Evolutionary conservation across 2,113 vertebrate genomes (phyloP).

Genomic region (human (Homo sapiens)): GRCh38 chr5:78705001-78705500

Average conservation of each 20-base stretch:
- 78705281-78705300: not conserved
- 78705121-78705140: not conserved
- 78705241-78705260: not conserved
- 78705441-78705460: no score
- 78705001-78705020: not conserved
- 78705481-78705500: no score
- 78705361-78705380: not conserved
- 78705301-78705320: not conserved
- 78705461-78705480: no score
- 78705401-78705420: not conserved
- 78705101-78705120: not conserved
- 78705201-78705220: not conserved
- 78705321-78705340: not conserved
- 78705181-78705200: not conserved
- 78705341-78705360: not conserved
- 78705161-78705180: not conserved
- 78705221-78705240: not conserved
- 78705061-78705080: not conserved
- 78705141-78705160: not conserved
- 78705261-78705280: not conserved
- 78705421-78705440: not conserved
- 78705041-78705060: not conserved
- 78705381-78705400: not conserved
- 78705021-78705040: not conserved
- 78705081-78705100: not conserved